Evolutionary conservation across 2,113 vertebrate species (phyloP).

Genomic region (Hydropotes inermis): DNA sequence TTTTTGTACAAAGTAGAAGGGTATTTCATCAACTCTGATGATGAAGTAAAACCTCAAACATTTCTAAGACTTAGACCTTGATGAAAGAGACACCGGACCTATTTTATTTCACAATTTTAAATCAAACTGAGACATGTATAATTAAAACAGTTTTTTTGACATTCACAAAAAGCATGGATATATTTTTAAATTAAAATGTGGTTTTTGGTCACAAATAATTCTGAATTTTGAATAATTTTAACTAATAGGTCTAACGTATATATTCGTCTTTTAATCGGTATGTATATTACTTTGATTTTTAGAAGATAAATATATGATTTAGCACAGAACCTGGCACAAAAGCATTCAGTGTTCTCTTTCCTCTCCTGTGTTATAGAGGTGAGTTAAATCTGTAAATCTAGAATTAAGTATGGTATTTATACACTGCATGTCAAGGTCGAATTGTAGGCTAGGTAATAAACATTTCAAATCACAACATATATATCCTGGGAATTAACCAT

Average conservation of each 20-base stretch:
- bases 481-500: background rate
- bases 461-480: slow-evolving; percentile 16
- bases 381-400: slow-evolving; percentile 43
- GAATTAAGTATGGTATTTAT: slow-evolving; percentile 11
- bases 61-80: slow-evolving; percentile 28
- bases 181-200: slow-evolving; percentile 7
- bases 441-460: slow-evolving; percentile 23
- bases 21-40: background rate
- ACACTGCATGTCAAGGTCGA: background rate
- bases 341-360: background rate
- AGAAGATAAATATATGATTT: slow-evolving; percentile 9
- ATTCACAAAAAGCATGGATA: background rate
- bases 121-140: background rate
- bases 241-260: background rate
- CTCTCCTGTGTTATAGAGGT: background rate
- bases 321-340: background rate
- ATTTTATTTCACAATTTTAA: slow-evolving; percentile 41
- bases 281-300: background rate
- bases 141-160: slow-evolving; percentile 5
- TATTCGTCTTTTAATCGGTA: background rate
- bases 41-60: slow-evolving; percentile 1
- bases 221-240: background rate
- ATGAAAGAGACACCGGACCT: background rate
- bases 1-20: background rate
- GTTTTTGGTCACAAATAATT: background rate